Evolutionary conservation across 2,797 vertebrate species (phyloP).

Genomic region (Cetoscarus ocellatus): DNA sequence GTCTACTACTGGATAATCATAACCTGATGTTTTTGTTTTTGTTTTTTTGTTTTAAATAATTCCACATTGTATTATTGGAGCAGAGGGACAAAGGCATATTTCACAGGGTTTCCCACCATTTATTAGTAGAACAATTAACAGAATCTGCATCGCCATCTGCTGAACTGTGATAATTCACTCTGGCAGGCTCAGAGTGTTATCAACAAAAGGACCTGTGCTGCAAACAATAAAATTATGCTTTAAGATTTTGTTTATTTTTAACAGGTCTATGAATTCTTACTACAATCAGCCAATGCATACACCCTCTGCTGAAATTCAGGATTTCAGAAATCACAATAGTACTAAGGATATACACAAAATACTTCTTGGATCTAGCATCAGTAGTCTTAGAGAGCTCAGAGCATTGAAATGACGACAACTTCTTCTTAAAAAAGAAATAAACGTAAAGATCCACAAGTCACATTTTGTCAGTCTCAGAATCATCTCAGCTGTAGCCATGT

Average conservation of each 20-base stretch:
- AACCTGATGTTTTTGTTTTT: neutral
- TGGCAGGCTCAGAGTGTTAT: conserved; percentile 31
- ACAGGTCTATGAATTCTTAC: neutral
- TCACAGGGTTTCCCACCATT: conserved; percentile 19
- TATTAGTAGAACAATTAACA: conserved; percentile 45
- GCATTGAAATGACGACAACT: conserved; percentile 14
- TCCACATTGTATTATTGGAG: neutral
- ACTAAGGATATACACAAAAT: conserved; percentile 2
- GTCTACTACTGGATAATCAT: neutral
- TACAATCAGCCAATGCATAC: neutral
- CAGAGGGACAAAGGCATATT: conserved; percentile 11
- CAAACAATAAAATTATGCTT: conserved; percentile 41
- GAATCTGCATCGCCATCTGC: conserved; percentile 58
- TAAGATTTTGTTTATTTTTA: conserved; percentile 10
- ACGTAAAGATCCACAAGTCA: conserved; percentile 34
- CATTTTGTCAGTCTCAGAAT: conserved; percentile 43
- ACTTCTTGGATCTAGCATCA: conserved; percentile 2
- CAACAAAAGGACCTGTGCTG: conserved; percentile 43
- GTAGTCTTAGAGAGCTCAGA: conserved; percentile 1
- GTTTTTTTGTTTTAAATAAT: neutral
- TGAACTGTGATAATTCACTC: conserved; percentile 52
- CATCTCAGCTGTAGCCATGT: conserved; percentile 34
- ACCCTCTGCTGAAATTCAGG: conserved; percentile 9
- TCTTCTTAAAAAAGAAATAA: conserved; percentile 11
- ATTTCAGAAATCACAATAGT: neutral